phyloP scores from a whole-genome alignment of 1,140 invertebrate genomes.

The Drosophila littoralis region DNA sequence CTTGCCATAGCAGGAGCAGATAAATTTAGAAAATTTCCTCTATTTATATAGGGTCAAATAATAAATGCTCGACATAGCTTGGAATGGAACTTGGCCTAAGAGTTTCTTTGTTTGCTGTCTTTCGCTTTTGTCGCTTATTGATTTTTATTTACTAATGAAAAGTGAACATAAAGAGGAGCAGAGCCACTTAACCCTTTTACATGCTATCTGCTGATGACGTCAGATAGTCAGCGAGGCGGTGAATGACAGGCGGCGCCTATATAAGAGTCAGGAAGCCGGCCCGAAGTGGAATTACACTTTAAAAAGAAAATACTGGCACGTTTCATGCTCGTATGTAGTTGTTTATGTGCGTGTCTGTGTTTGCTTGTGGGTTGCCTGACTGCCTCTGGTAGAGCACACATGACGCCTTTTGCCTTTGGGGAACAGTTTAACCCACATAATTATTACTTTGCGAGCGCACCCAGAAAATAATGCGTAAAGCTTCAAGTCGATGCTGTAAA shows the following conservation, averaged over 20 bases:
- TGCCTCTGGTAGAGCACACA: slow-evolving; percentile 54
- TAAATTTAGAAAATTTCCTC: background rate
- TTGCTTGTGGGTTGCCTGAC: slow-evolving; percentile 34
- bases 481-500: slow-evolving; percentile 68
- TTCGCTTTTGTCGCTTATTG: slow-evolving; percentile 48
- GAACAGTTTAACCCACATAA: slow-evolving; percentile 76
- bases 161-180: slow-evolving; percentile 70
- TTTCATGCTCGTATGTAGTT: slow-evolving; percentile 13
- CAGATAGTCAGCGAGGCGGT: slow-evolving; percentile 57
- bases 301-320: slow-evolving; percentile 55
- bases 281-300: slow-evolving; percentile 51
- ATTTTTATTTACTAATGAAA: slow-evolving; percentile 82
- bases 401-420: slow-evolving; percentile 48
- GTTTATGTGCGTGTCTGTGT: slow-evolving; percentile 25
- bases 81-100: slow-evolving; percentile 29
- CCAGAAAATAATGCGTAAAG: slow-evolving; percentile 64
- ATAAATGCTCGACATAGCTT: slow-evolving; percentile 2
- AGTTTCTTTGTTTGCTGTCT: slow-evolving; percentile 19
- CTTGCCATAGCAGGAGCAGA: background rate
- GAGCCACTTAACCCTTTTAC: slow-evolving; percentile 80
- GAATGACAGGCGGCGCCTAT: slow-evolving; percentile 49
- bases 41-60: slow-evolving; percentile 4
- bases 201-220: slow-evolving; percentile 79
- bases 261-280: slow-evolving; percentile 10
- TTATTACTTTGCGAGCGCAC: slow-evolving; percentile 61